Base-by-base conservation (phyloP, 2,888 invertebrate species). In the Catocala fraxini region DNA sequence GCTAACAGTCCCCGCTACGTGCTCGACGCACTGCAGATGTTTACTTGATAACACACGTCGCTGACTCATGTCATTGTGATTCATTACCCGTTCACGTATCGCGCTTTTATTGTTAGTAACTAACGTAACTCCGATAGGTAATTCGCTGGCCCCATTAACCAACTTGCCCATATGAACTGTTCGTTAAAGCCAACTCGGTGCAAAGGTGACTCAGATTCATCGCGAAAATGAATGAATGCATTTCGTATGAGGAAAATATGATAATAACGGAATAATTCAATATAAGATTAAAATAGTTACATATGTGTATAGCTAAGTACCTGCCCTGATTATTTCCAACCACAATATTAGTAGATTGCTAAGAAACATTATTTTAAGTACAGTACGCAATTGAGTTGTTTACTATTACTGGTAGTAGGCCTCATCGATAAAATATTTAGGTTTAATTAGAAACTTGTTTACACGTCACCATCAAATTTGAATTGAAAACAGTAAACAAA, bases 51-150 rank as follows among this genome's bases (percentile, higher is more conserved):
- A 84, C 84, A 68, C 66, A 67, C 55, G 79, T 73, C 66, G 69
- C 81, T 91, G 89, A 92, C 84, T 90, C 91, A 92, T 76, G 68
- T 73, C 68, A 73, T 68, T 72, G 77, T 90, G 87, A 92, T 86
- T 92, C 90, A 90, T 77, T 84, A 87, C 82, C 87, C 81, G 85
- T 83, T 84, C 85, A 83, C 84, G 83, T 84, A 84, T 81, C 75
- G 74, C 72, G 59, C 77, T 77, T 82, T 79, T 84, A 83, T 86
- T 86, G 84, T 82, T 81, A 79, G 80, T 69, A 76, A 73, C 68
- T 72, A 71, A 78, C 71, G 76, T 77, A 77, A 83, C 69, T 73
- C 59, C 52, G 55, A 63, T 67, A 69, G 58, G 68, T 69, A 65
- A 73, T 63, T 61, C 48, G 63, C 57, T 67, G 71, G 68, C 67